A percentile compares a stretch with the other conserved stretches of the same genome.
Conservation (phyloP, 2,888 invertebrate genomes). For the Hypsopygia costalis region DNA sequence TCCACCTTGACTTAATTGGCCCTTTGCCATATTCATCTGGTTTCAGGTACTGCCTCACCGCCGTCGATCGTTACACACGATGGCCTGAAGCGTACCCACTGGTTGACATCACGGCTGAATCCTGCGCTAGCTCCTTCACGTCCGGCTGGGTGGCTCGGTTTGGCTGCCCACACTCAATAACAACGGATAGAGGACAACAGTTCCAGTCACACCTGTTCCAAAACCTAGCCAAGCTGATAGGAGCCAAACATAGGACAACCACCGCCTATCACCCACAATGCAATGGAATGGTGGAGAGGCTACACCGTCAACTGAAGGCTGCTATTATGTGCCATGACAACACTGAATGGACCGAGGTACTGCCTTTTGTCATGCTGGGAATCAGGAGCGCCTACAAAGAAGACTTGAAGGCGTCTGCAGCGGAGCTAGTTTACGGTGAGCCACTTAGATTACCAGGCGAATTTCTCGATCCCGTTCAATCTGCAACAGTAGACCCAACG, state of each 20-base stretch:
- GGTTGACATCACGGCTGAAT: constrained; percentile 31
- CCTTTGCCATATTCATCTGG: constrained; percentile 37
- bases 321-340: constrained; percentile 13
- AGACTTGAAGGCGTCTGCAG: constrained; percentile 21
- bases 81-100: constrained; percentile 33
- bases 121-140: constrained; percentile 33
- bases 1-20: constrained; percentile 57
- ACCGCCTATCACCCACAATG: constrained; percentile 10
- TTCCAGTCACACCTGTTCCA: constrained; percentile 19
- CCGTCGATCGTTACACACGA: constrained; percentile 34
- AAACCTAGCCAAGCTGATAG: background rate
- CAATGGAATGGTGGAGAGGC: constrained; percentile 15
- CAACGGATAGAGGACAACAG: constrained; percentile 7
- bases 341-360: constrained; percentile 5
- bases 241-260: background rate
- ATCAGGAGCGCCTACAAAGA: constrained; percentile 10
- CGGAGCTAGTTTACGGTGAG: constrained; percentile 27
- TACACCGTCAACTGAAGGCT: constrained; percentile 12
- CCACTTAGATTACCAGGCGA: constrained; percentile 27
- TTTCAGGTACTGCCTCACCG: constrained; percentile 37
- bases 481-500: background rate
- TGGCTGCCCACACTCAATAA: constrained; percentile 33
- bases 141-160: constrained; percentile 42
- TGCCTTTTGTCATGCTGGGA: constrained; percentile 12
- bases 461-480: constrained; percentile 14